phyloP scores from a whole-genome alignment of 92 coral and sea anemone genomes.

The Actinernus sp. region DNA sequence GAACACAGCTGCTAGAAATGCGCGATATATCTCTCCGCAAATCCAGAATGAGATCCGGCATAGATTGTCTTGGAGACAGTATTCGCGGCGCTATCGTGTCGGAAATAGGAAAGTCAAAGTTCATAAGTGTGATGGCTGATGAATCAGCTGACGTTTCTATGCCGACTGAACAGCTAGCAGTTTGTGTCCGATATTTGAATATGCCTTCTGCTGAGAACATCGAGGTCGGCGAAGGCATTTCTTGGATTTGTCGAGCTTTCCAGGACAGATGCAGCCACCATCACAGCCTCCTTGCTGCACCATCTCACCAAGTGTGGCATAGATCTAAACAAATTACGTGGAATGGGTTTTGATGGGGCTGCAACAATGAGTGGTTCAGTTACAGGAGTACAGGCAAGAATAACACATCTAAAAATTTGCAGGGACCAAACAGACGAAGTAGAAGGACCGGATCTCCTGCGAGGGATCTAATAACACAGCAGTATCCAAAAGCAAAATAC shows the following conservation, averaged over 20 bases:
- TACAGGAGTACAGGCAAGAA: slow-evolving; percentile 20
- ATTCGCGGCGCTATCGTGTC: slow-evolving; percentile 33
- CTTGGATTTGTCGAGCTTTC: slow-evolving; percentile 56
- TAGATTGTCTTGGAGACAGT: slow-evolving; percentile 42
- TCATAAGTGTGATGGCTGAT: slow-evolving; percentile 50
- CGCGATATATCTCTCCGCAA: slow-evolving; percentile 45
- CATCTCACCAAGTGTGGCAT: slow-evolving; percentile 1
- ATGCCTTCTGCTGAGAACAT: slow-evolving; percentile 23
- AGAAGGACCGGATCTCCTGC: too few species aligned
- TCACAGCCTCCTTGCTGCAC: slow-evolving; percentile 30
- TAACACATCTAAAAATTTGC: too few species aligned
- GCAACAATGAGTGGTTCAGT: too few species aligned
- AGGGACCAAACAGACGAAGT: too few species aligned
- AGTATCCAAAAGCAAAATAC: too few species aligned
- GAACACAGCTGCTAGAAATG: slow-evolving; percentile 33
- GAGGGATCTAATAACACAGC: too few species aligned
- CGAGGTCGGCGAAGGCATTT: slow-evolving; percentile 41
- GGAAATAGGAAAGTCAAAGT: slow-evolving; percentile 29
- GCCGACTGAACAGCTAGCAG: slow-evolving; percentile 51
- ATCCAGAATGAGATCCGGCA: slow-evolving; percentile 55
- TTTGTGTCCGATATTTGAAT: slow-evolving; percentile 30
- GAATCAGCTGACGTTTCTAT: slow-evolving; percentile 39
- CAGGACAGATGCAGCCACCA: slow-evolving; percentile 45
- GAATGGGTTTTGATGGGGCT: slow-evolving; percentile 10
- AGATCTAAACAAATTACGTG: slow-evolving; percentile 1